Evolutionary conservation across 2,888 invertebrate species (phyloP), one percentile per base, ranked within the genome.

Genomic region (Apotomis betuletana): DNA sequence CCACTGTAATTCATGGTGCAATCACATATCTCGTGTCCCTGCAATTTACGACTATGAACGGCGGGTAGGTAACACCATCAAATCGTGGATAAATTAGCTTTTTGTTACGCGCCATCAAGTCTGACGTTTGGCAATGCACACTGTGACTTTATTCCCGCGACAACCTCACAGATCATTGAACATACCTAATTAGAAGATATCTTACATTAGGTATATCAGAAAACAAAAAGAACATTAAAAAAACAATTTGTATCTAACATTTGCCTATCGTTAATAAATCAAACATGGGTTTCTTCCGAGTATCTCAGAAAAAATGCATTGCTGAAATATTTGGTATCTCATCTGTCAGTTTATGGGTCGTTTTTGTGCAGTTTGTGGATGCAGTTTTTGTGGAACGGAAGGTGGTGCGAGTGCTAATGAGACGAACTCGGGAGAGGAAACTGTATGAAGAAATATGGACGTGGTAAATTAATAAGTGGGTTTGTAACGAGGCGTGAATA

Each of bases 251-350:
- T 91, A 12, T 41, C n/a, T 44, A 89, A 87, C 85, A 84, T 81
- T 85, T 86, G 87, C 86, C 81, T 83, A 81, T 78, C 77, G 77
- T 80, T 83, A 84, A 89, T 91, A 91, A 92, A 90, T 91, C 90
- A 91, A 81, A 84, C 75, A 75, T 79, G 79, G 83, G 88, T 83
- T 84, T 88, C 88, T 89, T 90, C 41, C 49, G 44, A 67, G 88
- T 91, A 90, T 90, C 90, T 85, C 81, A 85, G 87, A 87, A 90
- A 86, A 81, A 83, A 82, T 77, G 86, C 90, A 90, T 90, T 87
- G 90, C 87, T 85, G 91, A 91, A 90, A 92, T 93, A 89, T 90
- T 90, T 92, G 81, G 84, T 87, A 89, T 86, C 86, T 82, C 86
- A 87, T 90, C 90, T 92, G 90, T 91, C 92, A 91, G 86, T 88